phyloP scores from a whole-genome alignment of 2,888 invertebrate genomes.

The Incurvaria masculella region DNA sequence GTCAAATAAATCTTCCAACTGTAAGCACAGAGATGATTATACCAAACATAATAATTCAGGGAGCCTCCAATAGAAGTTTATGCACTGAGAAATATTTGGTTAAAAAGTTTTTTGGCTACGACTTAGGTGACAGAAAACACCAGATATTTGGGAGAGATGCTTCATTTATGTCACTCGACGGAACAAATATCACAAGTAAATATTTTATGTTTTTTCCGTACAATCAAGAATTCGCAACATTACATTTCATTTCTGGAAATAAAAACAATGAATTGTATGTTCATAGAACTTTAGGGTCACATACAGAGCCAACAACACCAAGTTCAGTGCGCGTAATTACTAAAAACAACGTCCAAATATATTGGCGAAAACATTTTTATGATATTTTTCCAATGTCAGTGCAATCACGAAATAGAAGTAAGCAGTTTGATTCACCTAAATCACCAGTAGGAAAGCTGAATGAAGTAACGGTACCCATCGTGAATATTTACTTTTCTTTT shows the following conservation, averaged over 20 bases:
- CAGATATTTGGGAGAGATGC: conserved; percentile 44
- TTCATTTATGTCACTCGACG: conserved; percentile 39
- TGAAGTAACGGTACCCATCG: too few species aligned
- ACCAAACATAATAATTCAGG: too few species aligned
- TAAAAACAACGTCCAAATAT: conserved; percentile 35
- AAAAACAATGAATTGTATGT: conserved; percentile 37
- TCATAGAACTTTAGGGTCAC: conserved; percentile 33
- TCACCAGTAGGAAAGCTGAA: too few species aligned
- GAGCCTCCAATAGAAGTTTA: too few species aligned
- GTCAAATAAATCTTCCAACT: too few species aligned
- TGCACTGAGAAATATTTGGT: too few species aligned
- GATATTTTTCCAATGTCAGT: too few species aligned
- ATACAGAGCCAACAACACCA: conserved; percentile 20
- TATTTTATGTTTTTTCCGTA: conserved; percentile 38
- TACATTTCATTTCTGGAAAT: conserved; percentile 35
- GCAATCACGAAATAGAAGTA: too few species aligned
- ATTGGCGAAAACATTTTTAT: too few species aligned
- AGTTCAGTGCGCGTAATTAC: conserved; percentile 35
- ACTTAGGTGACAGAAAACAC: conserved; percentile 40
- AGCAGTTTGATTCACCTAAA: too few species aligned
- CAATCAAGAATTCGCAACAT: conserved; percentile 33
- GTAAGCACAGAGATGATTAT: too few species aligned
- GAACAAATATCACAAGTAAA: conserved; percentile 29
- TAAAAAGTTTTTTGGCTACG: conserved; percentile 32
- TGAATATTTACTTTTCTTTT: too few species aligned